phyloP scores from a whole-genome alignment of 2,113 vertebrate species.

The Melanostigma gelatinosum region DNA sequence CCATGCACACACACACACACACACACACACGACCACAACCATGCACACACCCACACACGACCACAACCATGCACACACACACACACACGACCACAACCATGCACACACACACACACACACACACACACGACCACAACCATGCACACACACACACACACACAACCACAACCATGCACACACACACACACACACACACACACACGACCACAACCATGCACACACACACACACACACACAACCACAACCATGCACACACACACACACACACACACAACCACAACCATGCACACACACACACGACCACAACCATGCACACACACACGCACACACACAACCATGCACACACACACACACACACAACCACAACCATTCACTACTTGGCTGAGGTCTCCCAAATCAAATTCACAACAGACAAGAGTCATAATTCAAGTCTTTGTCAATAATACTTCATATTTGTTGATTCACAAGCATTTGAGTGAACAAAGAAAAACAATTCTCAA shows the following conservation, averaged over 20 bases:
- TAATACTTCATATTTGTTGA: background rate
- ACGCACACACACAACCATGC: background rate
- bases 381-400: background rate
- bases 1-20: no score
- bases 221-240: background rate
- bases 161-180: no score
- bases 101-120: no score
- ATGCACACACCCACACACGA: no score
- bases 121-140: no score
- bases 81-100: no score
- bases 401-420: background rate
- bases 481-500: background rate
- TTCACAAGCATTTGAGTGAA: background rate
- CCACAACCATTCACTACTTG: background rate
- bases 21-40: no score
- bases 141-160: no score
- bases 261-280: background rate
- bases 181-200: background rate
- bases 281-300: background rate
- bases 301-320: background rate
- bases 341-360: background rate
- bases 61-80: no score
- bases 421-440: background rate
- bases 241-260: background rate
- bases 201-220: background rate